phyloP scores from a whole-genome alignment of 2,888 invertebrate species.

The Steinernema hermaphroditum region DNA sequence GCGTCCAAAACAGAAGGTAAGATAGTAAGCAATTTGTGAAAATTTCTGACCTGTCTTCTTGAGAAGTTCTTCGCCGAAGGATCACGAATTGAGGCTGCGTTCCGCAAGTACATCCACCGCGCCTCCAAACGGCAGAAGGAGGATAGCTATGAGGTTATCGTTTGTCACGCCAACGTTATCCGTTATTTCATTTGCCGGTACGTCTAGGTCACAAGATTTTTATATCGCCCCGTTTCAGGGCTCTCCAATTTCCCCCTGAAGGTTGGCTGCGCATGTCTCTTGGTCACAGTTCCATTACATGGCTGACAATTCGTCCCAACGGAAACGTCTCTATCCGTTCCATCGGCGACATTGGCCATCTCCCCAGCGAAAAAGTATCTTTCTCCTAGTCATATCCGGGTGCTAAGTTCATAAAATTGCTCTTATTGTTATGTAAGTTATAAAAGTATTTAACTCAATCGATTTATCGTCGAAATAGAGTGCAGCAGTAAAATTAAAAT shows the following conservation, averaged over 20 bases:
- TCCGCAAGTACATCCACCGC: constrained; percentile 87
- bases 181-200: constrained; percentile 88
- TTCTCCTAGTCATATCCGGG: no score
- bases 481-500: no score
- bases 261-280: constrained; percentile 91
- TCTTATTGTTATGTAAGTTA: not conserved
- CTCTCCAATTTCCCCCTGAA: constrained; percentile 92
- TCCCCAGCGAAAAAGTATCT: constrained; percentile 75
- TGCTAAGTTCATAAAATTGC: constrained; percentile 9
- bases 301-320: constrained; percentile 80
- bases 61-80: constrained; percentile 63
- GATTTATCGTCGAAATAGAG: no score
- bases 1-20: constrained; percentile 80
- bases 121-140: constrained; percentile 79
- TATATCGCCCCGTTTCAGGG: constrained; percentile 72
- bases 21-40: constrained; percentile 18
- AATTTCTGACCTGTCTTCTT: constrained; percentile 32
- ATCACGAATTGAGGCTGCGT: constrained; percentile 75
- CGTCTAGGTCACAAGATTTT: constrained; percentile 52
- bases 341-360: constrained; percentile 86
- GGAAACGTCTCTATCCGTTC: constrained; percentile 82
- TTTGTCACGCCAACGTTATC: constrained; percentile 97
- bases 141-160: constrained; percentile 85
- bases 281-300: constrained; percentile 89
- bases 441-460: not conserved